Base-by-base conservation (phyloP, 2,888 invertebrate species). In the Eristalinus sepulchralis region DNA sequence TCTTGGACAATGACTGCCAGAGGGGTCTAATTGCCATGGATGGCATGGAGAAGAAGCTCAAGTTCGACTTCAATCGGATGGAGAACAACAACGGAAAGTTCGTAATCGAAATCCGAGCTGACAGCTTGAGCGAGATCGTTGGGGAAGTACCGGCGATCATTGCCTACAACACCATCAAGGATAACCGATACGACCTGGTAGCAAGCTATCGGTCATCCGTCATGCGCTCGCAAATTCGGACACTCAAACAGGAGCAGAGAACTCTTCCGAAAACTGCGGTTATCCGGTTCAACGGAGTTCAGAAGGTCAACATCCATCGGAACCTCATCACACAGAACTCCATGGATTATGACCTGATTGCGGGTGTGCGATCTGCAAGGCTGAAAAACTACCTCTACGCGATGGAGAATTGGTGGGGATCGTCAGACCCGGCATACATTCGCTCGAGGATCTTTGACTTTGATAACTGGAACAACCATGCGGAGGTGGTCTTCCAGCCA, bases 381-480 rank as follows among this genome's bases (percentile, higher is more conserved):
- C 94, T 98, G 1, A 95, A 97, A 88, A 98, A 97, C 90, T 94
- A 95, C 59, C 94, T 99, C 73, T 97, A 99, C 91, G 98, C 97
- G 0, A 95, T 95, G 10, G 96, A 97, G 91, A 99, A 99, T 92
- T 99, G 98, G 97, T 99, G 99, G 99, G 99, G 99, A 11, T 96
- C 96, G 2, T 93, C 93, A 0, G 94, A 96, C 73, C 95, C 96
- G 70, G 93, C 93, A 5, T 94, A 94, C 75, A 99, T 99, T 72
- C 95, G 95, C 89, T 94, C 95, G 68, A 94, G 95, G 90, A 98
- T 99, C 90, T 99, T 99, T 91, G 99, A 99, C 93, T 99, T 99
- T 92, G 98, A 99, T 91, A 99, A 99, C 91, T 99, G 99, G 99
- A 99, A 99, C 91, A 97, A 98, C 92, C 98, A 98, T 91, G 98